These are phyloP conservation scores for Probaryconus sp. DNA, from an alignment of 1,140 invertebrate species.

Conservation along the genomic window DNA sequence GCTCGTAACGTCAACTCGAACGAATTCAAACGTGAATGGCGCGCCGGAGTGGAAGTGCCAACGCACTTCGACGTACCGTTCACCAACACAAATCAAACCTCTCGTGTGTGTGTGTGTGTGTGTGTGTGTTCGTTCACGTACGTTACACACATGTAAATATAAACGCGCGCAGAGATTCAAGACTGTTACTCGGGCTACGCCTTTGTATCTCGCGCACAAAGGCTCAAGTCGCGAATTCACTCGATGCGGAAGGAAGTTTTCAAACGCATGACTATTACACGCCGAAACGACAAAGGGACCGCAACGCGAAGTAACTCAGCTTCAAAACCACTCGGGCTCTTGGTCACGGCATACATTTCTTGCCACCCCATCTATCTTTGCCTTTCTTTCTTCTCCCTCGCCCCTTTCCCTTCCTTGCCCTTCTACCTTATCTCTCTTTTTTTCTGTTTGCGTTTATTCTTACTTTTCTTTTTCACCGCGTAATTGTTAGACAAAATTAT, in stretches of 20 bases:
- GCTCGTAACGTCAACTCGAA: slow-evolving; percentile 24
- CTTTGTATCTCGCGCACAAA: slow-evolving; percentile 40
- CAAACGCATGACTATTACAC: slow-evolving; percentile 42
- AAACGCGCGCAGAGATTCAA: slow-evolving; percentile 13
- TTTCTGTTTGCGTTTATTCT: too few species aligned
- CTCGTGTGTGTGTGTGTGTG: too few species aligned
- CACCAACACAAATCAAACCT: too few species aligned
- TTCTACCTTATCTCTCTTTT: neutral
- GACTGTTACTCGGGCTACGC: slow-evolving; percentile 30
- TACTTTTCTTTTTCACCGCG: too few species aligned
- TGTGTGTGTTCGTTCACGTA: neutral
- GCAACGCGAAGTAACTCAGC: slow-evolving; percentile 31
- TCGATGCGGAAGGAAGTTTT: slow-evolving; percentile 63
- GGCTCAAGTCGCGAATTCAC: slow-evolving; percentile 50
- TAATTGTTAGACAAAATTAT: too few species aligned
- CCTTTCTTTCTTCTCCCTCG: slow-evolving; percentile 6
- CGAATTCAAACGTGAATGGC: slow-evolving; percentile 27
- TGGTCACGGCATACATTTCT: slow-evolving; percentile 32
- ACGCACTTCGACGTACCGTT: neutral
- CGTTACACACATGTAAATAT: neutral
- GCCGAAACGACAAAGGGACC: slow-evolving; percentile 38
- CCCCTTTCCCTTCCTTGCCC: neutral
- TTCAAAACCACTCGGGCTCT: slow-evolving; percentile 35
- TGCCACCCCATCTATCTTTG: slow-evolving; percentile 3
- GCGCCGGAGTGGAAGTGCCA: slow-evolving; percentile 16